Evolutionary conservation across 2,888 invertebrate species (phyloP).

Genomic region (Gisinianus flammeolus): DNA sequence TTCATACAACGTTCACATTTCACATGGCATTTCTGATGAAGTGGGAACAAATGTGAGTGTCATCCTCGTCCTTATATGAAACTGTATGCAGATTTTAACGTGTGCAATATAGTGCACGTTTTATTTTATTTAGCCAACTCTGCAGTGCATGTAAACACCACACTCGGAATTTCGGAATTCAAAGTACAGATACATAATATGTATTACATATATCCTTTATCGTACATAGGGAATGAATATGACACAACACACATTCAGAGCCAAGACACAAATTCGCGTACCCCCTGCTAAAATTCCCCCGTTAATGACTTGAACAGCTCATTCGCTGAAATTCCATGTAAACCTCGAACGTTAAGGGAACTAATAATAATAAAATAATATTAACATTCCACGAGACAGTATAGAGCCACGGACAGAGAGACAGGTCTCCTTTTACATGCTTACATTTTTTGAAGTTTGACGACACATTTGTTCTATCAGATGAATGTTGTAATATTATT

Average conservation of each 20-base stretch:
- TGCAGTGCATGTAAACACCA: not conserved
- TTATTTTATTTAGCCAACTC: not conserved
- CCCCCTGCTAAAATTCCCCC: slow-evolving; percentile 7
- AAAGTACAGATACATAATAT: not conserved
- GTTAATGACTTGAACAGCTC: slow-evolving; percentile 33
- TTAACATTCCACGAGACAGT: not conserved
- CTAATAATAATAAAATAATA: slow-evolving; percentile 13
- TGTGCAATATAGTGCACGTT: not conserved
- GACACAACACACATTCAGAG: not conserved
- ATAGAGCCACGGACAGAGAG: not conserved
- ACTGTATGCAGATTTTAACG: not conserved
- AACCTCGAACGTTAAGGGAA: slow-evolving; percentile 5
- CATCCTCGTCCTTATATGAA: not conserved
- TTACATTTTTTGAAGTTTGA: not conserved
- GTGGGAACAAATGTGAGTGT: not conserved
- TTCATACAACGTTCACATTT: not conserved
- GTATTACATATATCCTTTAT: not conserved
- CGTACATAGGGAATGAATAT: not conserved
- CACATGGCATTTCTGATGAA: not conserved
- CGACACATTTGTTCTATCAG: not conserved
- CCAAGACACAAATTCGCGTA: slow-evolving; percentile 12
- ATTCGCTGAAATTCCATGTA: slow-evolving; percentile 13
- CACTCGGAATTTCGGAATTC: not conserved
- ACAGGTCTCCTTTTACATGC: not conserved
- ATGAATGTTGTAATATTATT: not conserved